These are phyloP conservation scores for Chelon labrosus DNA, from an alignment of 2,797 vertebrate genomes.

Conservation along the genomic window DNA sequence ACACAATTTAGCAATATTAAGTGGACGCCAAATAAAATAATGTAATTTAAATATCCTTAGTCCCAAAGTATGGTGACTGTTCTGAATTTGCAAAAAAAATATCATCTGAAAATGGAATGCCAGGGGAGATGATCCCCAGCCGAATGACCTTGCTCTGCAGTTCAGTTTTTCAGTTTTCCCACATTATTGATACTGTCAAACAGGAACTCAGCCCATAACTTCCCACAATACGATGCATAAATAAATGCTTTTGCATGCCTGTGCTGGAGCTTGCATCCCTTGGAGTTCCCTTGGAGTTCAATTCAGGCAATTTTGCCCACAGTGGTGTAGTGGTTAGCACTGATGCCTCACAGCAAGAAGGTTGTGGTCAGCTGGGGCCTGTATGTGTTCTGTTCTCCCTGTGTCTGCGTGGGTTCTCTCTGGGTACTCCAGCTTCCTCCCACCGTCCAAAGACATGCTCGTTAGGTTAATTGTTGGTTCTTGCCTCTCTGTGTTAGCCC, in stretches of 20 bases:
- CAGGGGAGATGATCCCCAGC: neutral
- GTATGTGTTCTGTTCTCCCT: too few relatives aligned
- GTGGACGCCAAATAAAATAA: neutral
- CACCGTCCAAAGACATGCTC: too few relatives aligned
- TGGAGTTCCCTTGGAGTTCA: neutral
- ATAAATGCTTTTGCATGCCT: neutral
- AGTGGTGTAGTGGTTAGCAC: too few relatives aligned
- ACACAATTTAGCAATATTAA: neutral
- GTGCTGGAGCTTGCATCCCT: neutral
- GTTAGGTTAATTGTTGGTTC: too few relatives aligned
- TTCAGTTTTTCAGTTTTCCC: conserved; percentile 12
- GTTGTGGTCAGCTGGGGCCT: too few relatives aligned
- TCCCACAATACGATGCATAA: conserved; percentile 10
- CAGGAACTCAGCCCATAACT: conserved; percentile 3
- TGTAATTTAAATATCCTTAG: neutral
- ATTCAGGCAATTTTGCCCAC: too few relatives aligned
- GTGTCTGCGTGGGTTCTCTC: too few relatives aligned
- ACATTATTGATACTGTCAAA: conserved; percentile 18
- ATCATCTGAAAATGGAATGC: conserved; percentile 11
- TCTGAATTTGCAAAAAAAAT: conserved; percentile 1
- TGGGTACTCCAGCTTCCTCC: too few relatives aligned
- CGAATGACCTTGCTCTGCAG: neutral
- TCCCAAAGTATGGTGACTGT: neutral
- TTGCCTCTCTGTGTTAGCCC: too few relatives aligned
- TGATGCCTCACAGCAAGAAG: too few relatives aligned